Percentiles rank a stretch among this genome's conserved stretches.
Conservation (phyloP, 2,113 vertebrate species). For the Phaetusa simplex region DNA sequence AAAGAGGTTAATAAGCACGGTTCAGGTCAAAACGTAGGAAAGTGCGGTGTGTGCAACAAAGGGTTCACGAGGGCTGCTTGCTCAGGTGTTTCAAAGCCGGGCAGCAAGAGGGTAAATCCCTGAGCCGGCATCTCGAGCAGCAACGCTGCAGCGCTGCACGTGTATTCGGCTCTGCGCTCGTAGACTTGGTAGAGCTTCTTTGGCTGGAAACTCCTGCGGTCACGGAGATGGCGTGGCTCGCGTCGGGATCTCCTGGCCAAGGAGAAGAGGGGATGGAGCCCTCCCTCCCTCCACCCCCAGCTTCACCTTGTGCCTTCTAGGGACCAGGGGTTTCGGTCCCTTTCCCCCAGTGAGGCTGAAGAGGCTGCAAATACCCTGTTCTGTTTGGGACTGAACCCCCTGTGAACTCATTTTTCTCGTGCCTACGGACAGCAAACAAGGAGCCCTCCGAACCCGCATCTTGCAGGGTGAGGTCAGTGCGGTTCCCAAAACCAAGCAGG, state of each 20-base stretch:
- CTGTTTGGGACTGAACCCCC: neutral
- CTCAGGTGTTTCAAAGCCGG: neutral
- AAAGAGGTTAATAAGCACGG: neutral
- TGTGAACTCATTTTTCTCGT: neutral
- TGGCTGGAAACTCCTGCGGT: neutral
- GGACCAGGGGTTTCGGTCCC: neutral
- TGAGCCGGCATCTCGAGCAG: neutral
- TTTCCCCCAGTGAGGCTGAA: rapidly evolving
- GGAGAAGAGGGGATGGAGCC: neutral
- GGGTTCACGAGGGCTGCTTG: neutral
- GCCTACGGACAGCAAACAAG: rapidly evolving
- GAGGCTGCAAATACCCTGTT: neutral
- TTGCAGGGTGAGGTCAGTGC: neutral
- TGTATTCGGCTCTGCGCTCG: rapidly evolving
- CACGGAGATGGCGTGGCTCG: neutral
- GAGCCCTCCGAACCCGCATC: neutral
- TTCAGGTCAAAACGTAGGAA: neutral
- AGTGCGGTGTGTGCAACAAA: neutral
- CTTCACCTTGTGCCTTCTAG: neutral
- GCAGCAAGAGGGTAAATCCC: neutral
- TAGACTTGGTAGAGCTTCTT: neutral
- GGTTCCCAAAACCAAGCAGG: neutral
- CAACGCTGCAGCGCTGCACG: rapidly evolving
- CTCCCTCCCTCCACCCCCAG: rapidly evolving
- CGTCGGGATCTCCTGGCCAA: neutral